Conservation (phyloP, 1,140 invertebrate species). For the Diprion similis region DNA sequence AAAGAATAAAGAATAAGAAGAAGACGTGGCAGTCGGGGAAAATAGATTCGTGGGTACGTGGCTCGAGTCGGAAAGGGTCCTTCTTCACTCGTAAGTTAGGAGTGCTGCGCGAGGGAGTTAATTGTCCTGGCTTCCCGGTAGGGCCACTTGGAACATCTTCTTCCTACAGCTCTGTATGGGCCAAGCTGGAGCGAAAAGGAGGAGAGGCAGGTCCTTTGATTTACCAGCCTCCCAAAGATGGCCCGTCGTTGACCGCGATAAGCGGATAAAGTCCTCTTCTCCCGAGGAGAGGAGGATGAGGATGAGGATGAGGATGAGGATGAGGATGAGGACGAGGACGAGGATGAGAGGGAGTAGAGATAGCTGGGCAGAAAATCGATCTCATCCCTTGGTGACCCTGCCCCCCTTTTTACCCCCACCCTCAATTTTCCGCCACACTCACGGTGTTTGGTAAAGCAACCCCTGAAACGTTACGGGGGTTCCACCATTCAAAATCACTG, state of each 20-base stretch:
- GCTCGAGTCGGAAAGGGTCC: not conserved
- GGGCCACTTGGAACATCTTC: conserved; percentile 1
- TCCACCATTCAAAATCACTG: not conserved
- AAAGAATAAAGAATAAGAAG: not conserved
- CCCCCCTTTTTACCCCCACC: not conserved
- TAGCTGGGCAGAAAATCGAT: not conserved
- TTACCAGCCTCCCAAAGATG: conserved; percentile 5
- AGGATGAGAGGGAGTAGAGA: not conserved
- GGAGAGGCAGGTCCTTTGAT: not conserved
- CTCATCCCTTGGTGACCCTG: conserved; percentile 1
- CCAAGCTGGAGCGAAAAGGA: too few species aligned
- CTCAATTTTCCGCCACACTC: not conserved
- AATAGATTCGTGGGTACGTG: not conserved
- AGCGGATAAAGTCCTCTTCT: conserved; percentile 1
- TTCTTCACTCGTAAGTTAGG: not conserved
- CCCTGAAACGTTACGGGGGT: not conserved
- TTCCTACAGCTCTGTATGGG: not conserved
- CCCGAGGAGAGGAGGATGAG: too few species aligned
- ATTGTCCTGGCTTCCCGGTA: not conserved
- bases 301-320: too few species aligned
- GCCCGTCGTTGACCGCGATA: conserved; percentile 6
- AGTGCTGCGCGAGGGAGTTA: not conserved
- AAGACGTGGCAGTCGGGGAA: not conserved
- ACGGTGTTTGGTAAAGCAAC: not conserved
- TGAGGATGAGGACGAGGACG: too few species aligned